Conservation (phyloP, 2,888 invertebrate genomes). For the Hyles lineata region DNA sequence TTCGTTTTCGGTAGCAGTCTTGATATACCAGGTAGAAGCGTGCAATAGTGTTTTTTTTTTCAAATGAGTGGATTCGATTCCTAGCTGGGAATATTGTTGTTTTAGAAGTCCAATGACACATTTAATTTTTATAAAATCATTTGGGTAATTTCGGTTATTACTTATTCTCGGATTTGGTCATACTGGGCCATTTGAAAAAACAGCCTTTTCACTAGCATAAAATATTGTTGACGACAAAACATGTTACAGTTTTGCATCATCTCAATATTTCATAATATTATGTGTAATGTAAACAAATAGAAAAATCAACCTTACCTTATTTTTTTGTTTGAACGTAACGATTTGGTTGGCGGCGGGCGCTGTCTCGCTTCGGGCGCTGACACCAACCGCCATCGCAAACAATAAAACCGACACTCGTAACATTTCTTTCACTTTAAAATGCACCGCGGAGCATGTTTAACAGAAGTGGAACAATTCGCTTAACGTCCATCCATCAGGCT, state of each 20-base stretch:
- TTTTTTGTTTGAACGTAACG: conserved; percentile 58
- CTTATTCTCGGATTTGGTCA: no score
- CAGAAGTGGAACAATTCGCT: conserved; percentile 39
- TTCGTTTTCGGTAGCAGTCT: no score
- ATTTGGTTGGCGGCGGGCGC: conserved; percentile 61
- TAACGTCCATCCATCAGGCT: conserved; percentile 30
- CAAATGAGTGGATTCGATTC: no score
- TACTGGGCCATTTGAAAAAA: no score
- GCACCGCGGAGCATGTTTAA: conserved; percentile 30
- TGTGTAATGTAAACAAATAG: not conserved
- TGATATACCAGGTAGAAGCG: no score
- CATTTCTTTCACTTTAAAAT: conserved; percentile 31
- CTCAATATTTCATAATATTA: not conserved
- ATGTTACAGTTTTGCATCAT: not conserved
- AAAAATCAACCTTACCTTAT: conserved; percentile 57
- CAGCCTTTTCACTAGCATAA: no score
- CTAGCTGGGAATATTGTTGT: no score
- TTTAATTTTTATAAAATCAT: no score
- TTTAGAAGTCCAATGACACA: no score
- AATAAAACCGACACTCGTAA: conserved; percentile 34
- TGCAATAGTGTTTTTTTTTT: no score
- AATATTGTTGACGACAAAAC: no score
- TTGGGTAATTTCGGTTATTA: no score
- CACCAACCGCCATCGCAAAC: conserved; percentile 36
- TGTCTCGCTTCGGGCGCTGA: conserved; percentile 48